These are phyloP conservation scores for Channa maculata DNA, from an alignment of 2,113 vertebrate genomes.

Conservation along the genomic window DNA sequence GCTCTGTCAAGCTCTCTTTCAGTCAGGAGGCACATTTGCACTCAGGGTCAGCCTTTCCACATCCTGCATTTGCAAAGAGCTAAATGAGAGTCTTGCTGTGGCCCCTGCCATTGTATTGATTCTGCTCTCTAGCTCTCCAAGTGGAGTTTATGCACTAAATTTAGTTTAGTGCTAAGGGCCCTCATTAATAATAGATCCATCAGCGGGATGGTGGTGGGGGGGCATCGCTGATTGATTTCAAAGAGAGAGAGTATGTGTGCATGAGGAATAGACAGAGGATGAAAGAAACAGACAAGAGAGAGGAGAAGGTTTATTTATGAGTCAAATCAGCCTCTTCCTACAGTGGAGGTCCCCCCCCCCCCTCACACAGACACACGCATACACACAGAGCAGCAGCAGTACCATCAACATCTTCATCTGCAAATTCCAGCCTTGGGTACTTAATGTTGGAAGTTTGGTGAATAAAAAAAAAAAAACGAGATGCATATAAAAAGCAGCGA, in stretches of 20 bases:
- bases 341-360: background rate
- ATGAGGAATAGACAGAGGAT: conserved; percentile 11
- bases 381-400: too few relatives aligned
- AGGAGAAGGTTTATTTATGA: conserved; percentile 43
- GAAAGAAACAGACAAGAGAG: conserved; percentile 5
- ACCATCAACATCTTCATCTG: conserved; percentile 30
- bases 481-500: conserved; percentile 10
- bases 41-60: conserved; percentile 57
- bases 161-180: conserved; percentile 79
- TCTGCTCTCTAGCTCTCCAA: conserved; percentile 58
- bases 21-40: conserved; percentile 47
- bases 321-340: conserved; percentile 35
- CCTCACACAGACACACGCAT: too few relatives aligned
- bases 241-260: conserved; percentile 25
- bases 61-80: conserved; percentile 62
- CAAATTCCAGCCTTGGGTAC: background rate
- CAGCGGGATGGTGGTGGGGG: conserved; percentile 35
- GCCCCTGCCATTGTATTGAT: conserved; percentile 71
- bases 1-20: conserved; percentile 35
- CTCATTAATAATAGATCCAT: conserved; percentile 84
- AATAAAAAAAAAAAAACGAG: conserved; percentile 7
- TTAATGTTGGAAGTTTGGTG: background rate
- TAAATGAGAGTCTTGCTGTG: conserved; percentile 67
- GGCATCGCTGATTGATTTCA: conserved; percentile 63
- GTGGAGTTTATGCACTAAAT: conserved; percentile 80